A percentile compares a stretch with the other conserved stretches of the same genome.
Conservation (phyloP, 2,888 invertebrate genomes). For the Andrena flavipes region DNA sequence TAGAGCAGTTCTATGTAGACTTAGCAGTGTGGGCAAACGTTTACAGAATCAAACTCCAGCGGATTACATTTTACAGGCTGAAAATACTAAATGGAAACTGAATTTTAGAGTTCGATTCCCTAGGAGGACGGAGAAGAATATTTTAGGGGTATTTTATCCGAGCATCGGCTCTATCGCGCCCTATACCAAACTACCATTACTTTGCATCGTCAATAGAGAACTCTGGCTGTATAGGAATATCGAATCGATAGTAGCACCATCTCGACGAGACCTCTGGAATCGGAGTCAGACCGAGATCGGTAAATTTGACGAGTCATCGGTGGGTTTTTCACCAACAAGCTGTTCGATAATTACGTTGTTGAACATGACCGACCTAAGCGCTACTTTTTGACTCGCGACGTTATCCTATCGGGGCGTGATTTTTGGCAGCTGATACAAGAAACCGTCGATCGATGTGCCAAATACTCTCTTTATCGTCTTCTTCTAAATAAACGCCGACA, state of each 20-base stretch:
- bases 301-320: constrained; percentile 70
- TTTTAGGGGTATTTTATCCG: background rate
- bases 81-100: background rate
- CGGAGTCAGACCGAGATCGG: constrained; percentile 72
- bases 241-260: constrained; percentile 76
- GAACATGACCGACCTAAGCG: constrained; percentile 59
- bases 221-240: constrained; percentile 34
- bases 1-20: background rate
- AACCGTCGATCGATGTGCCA: constrained; percentile 64
- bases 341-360: constrained; percentile 26
- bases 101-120: background rate
- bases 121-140: background rate
- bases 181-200: constrained; percentile 2
- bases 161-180: constrained; percentile 16
- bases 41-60: background rate
- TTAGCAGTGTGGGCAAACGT: background rate
- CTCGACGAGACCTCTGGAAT: constrained; percentile 74
- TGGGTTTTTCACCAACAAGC: constrained; percentile 50
- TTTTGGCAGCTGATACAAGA: constrained; percentile 50
- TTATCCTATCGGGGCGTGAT: constrained; percentile 47
- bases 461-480: constrained; percentile 59
- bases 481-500: background rate
- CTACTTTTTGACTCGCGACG: constrained; percentile 37
- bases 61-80: background rate
- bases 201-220: constrained; percentile 36